These are phyloP conservation scores for Perodicticus potto DNA, from an alignment of 2,797 vertebrate genomes.

Conservation along the genomic window DNA sequence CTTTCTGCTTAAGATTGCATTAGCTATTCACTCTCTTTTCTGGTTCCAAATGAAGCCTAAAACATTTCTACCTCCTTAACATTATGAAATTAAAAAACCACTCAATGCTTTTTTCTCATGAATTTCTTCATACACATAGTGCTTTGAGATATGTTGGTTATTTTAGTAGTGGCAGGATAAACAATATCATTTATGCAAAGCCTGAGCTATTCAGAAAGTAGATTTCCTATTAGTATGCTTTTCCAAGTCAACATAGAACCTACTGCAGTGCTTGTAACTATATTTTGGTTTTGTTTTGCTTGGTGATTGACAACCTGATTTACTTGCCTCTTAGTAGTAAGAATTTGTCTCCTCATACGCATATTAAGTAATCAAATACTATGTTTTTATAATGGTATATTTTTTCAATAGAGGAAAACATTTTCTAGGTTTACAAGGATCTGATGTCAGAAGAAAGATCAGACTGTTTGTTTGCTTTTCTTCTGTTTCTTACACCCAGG, in stretches of 20 bases:
- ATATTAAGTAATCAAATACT: neutral
- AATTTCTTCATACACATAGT: constrained; percentile 38
- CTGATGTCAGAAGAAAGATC: neutral
- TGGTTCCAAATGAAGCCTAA: too few species aligned
- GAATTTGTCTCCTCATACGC: constrained; percentile 19
- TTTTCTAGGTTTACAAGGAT: neutral
- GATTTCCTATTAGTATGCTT: constrained; percentile 50
- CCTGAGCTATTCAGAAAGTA: constrained; percentile 13
- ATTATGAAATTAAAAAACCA: neutral
- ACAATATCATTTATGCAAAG: constrained; percentile 54
- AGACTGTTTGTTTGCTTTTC: neutral
- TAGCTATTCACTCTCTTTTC: too few species aligned
- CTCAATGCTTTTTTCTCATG: constrained; percentile 52
- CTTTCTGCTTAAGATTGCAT: too few species aligned
- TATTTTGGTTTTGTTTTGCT: constrained; percentile 20
- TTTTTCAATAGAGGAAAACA: constrained; percentile 6
- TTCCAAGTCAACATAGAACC: constrained; percentile 9
- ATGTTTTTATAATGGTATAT: constrained; percentile 40
- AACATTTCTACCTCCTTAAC: too few species aligned
- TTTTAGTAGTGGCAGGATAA: constrained; percentile 69
- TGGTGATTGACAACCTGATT: constrained; percentile 48
- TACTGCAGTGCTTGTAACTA: neutral
- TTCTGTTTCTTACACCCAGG: neutral
- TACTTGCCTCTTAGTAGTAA: constrained; percentile 40
- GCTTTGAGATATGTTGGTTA: constrained; percentile 43